Percentiles rank a stretch among this genome's conserved stretches.
Evolutionary conservation across 1,140 invertebrate species (phyloP).

Genomic region (Aphaenogaster floridana): DNA sequence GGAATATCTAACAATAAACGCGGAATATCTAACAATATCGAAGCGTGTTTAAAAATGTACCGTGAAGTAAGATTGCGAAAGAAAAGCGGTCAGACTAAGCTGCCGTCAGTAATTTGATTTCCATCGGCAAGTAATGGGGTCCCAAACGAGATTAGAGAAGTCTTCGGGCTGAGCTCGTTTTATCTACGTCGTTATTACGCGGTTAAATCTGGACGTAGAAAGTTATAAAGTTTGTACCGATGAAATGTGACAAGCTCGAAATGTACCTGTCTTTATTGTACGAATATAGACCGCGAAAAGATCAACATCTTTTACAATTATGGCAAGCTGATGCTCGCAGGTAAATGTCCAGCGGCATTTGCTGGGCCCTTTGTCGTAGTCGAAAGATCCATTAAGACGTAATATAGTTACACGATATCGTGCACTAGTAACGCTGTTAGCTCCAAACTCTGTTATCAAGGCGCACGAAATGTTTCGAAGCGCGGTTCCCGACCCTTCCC

Average conservation of each 20-base stretch:
- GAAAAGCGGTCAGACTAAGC: slow-evolving; percentile 24
- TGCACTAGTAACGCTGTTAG: slow-evolving; percentile 45
- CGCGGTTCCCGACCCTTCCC: not conserved
- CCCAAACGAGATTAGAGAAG: slow-evolving; percentile 42
- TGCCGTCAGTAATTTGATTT: slow-evolving; percentile 44
- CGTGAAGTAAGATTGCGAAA: slow-evolving; percentile 37
- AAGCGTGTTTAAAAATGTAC: not conserved
- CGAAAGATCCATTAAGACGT: slow-evolving; percentile 61
- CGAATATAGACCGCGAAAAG: not conserved
- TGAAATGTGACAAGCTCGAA: not conserved
- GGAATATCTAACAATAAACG: not conserved
- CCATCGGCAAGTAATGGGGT: slow-evolving; percentile 33
- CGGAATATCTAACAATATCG: not conserved
- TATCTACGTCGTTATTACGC: slow-evolving; percentile 37
- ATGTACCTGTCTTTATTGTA: not conserved
- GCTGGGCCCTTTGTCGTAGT: slow-evolving; percentile 37
- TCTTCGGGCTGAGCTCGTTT: slow-evolving; percentile 27
- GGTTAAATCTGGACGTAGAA: not conserved
- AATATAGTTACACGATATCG: slow-evolving; percentile 51
- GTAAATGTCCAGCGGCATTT: slow-evolving; percentile 52
- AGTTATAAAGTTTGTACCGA: not conserved
- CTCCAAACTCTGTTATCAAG: slow-evolving; percentile 54
- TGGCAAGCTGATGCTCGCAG: not conserved
- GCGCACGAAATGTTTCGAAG: slow-evolving; percentile 50
- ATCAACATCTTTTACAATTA: slow-evolving; percentile 21